phyloP scores from a whole-genome alignment of 2,113 vertebrate genomes.

The Ochotona princeps region DNA sequence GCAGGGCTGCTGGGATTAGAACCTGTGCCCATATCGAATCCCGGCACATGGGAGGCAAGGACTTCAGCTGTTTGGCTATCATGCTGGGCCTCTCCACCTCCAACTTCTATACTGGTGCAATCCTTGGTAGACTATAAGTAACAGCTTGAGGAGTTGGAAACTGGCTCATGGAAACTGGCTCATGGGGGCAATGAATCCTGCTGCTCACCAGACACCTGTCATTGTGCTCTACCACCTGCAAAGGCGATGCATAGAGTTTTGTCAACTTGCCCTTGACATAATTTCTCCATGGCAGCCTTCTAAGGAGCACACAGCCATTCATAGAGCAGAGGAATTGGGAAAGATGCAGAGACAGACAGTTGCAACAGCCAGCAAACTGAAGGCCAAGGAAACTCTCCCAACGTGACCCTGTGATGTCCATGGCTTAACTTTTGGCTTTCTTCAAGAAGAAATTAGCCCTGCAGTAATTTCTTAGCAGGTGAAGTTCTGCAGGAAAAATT shows the following conservation, averaged over 20 bases:
- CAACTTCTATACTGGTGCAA: not conserved
- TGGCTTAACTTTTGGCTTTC: not conserved
- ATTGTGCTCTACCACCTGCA: not conserved
- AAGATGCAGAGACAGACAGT: not conserved
- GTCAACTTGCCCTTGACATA: not conserved
- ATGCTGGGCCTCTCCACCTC: no score
- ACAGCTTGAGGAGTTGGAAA: not conserved
- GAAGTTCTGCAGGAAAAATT: not conserved
- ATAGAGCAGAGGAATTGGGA: no score
- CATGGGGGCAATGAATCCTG: not conserved
- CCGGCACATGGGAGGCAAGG: no score
- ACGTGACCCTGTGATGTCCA: fast-evolving
- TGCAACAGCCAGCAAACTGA: not conserved
- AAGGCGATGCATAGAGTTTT: not conserved
- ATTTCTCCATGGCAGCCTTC: not conserved
- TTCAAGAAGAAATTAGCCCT: not conserved
- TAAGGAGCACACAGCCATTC: not conserved
- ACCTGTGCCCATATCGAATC: no score
- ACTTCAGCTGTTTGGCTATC: no score
- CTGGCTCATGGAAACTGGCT: not conserved
- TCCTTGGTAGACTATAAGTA: not conserved
- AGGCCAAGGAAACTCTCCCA: not conserved
- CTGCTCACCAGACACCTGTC: not conserved
- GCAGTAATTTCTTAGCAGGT: not conserved
- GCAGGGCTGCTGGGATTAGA: no score